Evolutionary conservation across 2,113 vertebrate genomes (phyloP).

Genomic region (Tragelaphus strepsiceros): DNA sequence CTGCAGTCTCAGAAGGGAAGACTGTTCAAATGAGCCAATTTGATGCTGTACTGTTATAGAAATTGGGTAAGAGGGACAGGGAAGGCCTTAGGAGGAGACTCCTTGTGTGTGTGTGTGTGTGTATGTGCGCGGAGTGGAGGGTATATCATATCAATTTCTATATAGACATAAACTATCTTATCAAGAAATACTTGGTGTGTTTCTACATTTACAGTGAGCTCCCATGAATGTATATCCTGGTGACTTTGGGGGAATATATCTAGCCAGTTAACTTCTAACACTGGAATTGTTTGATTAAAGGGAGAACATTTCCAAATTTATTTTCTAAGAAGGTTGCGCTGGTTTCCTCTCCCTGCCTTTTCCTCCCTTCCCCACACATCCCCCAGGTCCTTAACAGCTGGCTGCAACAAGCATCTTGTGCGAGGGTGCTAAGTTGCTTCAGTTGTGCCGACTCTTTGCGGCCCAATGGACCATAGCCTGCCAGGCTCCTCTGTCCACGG

Average conservation of each 20-base stretch:
- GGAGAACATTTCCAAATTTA: neutral
- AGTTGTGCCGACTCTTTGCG: neutral
- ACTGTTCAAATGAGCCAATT: neutral
- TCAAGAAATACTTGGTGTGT: too few species aligned
- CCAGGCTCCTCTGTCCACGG: neutral
- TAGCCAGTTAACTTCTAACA: neutral
- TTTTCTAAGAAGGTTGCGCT: neutral
- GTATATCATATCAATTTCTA: neutral
- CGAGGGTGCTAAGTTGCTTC: neutral
- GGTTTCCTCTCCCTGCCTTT: too few species aligned
- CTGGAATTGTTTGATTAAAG: neutral
- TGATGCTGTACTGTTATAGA: neutral
- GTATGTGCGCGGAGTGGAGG: rapidly evolving
- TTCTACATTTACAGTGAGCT: neutral
- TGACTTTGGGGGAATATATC: neutral
- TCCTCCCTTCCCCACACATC: too few species aligned
- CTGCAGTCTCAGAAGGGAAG: neutral
- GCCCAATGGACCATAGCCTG: neutral
- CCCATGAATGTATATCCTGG: neutral
- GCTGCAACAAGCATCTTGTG: neutral
- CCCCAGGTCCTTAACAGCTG: neutral
- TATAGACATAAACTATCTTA: neutral
- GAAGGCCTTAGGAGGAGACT: neutral
- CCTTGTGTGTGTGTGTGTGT: too few species aligned
- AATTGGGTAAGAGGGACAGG: neutral